Evolutionary conservation across 2,888 invertebrate genomes (phyloP).

Genomic region (Mechanitis messenoides): DNA sequence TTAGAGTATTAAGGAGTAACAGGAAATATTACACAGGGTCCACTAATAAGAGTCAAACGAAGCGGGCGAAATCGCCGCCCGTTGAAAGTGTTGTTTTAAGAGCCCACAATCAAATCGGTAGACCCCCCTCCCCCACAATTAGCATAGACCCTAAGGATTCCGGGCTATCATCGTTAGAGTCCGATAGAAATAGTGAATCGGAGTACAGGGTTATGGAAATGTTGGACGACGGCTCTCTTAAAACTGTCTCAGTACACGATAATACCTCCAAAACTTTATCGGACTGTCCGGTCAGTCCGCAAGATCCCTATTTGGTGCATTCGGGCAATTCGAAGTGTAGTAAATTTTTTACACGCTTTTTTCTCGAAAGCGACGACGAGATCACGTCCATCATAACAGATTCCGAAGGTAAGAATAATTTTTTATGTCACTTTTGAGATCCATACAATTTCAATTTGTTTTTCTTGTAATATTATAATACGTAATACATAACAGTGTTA

Average conservation of each 20-base stretch:
- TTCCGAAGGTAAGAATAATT: constrained; percentile 76
- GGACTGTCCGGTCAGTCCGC: constrained; percentile 63
- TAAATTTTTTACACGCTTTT: constrained; percentile 80
- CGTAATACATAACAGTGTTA: too few relatives aligned
- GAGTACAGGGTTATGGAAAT: constrained; percentile 72
- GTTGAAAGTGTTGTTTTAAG: constrained; percentile 64
- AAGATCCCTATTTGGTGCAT: constrained; percentile 71
- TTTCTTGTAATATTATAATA: too few relatives aligned
- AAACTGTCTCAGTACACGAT: constrained; percentile 69
- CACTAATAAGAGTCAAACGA: constrained; percentile 47
- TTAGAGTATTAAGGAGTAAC: constrained; percentile 77
- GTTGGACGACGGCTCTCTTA: constrained; percentile 71
- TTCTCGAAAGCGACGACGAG: constrained; percentile 83
- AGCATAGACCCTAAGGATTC: constrained; percentile 49
- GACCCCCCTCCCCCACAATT: constrained; percentile 53
- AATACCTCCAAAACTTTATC: constrained; percentile 71
- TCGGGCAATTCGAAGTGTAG: constrained; percentile 78
- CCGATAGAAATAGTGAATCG: constrained; percentile 64
- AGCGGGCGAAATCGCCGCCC: constrained; percentile 63
- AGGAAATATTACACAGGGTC: constrained; percentile 70
- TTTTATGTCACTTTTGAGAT: too few relatives aligned
- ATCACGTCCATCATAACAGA: constrained; percentile 83
- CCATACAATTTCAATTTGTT: too few relatives aligned
- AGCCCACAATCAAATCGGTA: constrained; percentile 66
- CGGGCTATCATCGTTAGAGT: constrained; percentile 46